phyloP scores from a whole-genome alignment of 2,113 vertebrate genomes.

The Indicator indicator region DNA sequence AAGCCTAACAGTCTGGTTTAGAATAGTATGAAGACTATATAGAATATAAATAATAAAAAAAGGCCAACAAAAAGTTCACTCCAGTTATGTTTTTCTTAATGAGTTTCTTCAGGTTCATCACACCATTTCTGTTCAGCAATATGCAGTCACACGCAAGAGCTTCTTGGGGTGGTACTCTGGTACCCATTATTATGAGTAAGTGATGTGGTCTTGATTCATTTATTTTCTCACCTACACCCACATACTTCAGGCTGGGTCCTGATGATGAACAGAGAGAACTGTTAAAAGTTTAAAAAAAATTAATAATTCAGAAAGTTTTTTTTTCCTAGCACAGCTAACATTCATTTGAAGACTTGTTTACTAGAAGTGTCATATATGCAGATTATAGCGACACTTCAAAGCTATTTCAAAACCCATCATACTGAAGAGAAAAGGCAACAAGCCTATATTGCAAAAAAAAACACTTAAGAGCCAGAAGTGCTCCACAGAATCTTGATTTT shows the following conservation, averaged over 20 bases:
- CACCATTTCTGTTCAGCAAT: background rate
- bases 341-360: background rate
- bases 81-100: background rate
- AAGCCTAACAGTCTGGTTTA: background rate
- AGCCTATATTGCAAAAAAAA: background rate
- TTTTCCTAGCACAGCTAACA: background rate
- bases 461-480: background rate
- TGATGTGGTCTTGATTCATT: background rate
- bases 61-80: background rate
- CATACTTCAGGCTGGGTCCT: background rate
- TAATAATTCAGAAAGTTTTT: background rate
- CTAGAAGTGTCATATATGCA: background rate
- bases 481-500: background rate
- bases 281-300: background rate
- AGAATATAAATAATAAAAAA: background rate
- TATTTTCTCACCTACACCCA: background rate
- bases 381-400: background rate
- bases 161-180: background rate
- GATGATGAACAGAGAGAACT: background rate
- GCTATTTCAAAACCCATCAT: background rate
- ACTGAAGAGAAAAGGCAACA: background rate
- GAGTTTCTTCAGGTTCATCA: background rate
- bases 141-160: accelerated
- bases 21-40: background rate
- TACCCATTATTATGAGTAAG: background rate